Conservation (phyloP, 1,140 invertebrate genomes). For the Saccostrea echinata region DNA sequence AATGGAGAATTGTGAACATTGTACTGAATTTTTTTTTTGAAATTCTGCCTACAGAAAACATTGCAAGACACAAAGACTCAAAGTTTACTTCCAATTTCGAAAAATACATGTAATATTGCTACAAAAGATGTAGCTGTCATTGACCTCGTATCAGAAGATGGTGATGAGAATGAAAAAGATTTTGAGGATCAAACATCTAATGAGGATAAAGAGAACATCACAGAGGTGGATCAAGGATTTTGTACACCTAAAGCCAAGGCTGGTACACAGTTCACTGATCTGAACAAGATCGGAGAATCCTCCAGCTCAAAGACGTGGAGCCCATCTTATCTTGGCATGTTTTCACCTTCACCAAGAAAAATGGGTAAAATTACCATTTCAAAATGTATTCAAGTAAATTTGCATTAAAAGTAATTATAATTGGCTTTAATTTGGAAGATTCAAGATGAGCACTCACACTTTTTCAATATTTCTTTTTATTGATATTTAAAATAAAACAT, state of each 20-base stretch:
- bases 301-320: not conserved
- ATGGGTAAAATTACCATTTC: not conserved
- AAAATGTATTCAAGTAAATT: not conserved
- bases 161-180: not conserved
- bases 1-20: not conserved
- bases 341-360: not conserved
- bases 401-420: too few species aligned
- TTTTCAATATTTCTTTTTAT: too few species aligned
- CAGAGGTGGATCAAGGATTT: not conserved
- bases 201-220: not conserved
- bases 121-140: not conserved
- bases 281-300: not conserved
- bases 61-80: not conserved
- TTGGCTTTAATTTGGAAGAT: too few species aligned
- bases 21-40: not conserved
- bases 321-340: not conserved
- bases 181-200: not conserved
- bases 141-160: constrained; percentile 8
- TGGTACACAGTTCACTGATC: not conserved
- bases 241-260: not conserved
- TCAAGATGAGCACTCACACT: too few species aligned
- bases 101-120: not conserved
- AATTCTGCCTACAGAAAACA: not conserved
- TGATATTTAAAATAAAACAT: too few species aligned
- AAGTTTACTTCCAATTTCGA: not conserved